A percentile compares a stretch with the other conserved stretches of the same genome.
phyloP scores from a whole-genome alignment of 2,113 vertebrate genomes.

The Hystrix brachyura region DNA sequence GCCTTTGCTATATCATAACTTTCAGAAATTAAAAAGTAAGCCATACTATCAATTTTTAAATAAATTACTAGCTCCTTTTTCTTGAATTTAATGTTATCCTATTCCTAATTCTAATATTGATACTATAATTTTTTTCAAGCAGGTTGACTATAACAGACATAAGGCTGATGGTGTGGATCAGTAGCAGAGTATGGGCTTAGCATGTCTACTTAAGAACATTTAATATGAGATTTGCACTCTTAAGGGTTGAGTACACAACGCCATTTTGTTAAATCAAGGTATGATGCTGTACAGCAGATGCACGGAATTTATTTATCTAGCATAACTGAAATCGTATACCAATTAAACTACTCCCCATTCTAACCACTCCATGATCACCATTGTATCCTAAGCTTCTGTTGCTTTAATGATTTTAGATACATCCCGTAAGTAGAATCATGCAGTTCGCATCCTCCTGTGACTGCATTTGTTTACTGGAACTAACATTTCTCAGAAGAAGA shows the following conservation, averaged over 20 bases:
- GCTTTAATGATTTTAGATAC: background rate
- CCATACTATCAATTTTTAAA: background rate
- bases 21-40: slow-evolving; percentile 19
- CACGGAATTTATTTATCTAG: no score
- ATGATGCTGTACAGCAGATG: fast-evolving
- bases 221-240: background rate
- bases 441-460: background rate
- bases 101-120: background rate
- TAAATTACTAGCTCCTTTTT: background rate
- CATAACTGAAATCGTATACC: background rate
- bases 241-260: fast-evolving
- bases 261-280: fast-evolving
- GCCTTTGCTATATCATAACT: fast-evolving
- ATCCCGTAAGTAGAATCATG: background rate
- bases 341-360: background rate
- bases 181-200: background rate
- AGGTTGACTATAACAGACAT: fast-evolving
- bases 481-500: no score
- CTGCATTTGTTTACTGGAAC: background rate
- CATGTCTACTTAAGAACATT: background rate
- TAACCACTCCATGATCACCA: no score
- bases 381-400: background rate
- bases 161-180: fast-evolving
- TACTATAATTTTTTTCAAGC: background rate
- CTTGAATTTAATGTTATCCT: background rate